Evolutionary conservation across 2,797 vertebrate species (phyloP).

Genomic region (Lophotriccus pileatus): DNA sequence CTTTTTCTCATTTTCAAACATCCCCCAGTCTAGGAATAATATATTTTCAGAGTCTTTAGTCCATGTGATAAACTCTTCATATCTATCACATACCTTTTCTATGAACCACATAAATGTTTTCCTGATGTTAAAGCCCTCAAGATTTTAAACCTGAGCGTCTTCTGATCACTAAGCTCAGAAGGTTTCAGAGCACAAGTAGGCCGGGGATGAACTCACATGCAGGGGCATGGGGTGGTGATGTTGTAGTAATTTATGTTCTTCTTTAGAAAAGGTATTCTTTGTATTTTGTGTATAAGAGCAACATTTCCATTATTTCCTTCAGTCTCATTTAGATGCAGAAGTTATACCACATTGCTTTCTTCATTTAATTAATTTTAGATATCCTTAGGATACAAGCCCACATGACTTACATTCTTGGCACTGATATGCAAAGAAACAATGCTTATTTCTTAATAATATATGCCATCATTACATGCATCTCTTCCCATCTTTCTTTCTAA

Average conservation of each 20-base stretch:
- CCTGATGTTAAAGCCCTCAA: not conserved
- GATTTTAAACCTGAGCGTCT: not conserved
- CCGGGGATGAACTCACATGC: not conserved
- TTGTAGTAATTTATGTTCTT: not conserved
- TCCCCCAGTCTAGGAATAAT: not conserved
- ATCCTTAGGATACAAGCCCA: not conserved
- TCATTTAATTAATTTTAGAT: not conserved
- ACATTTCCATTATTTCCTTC: not conserved
- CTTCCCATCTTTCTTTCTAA: not conserved
- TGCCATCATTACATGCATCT: not conserved
- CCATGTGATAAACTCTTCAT: not conserved
- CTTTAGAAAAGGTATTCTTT: not conserved
- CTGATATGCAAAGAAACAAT: not conserved
- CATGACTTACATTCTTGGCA: not conserved
- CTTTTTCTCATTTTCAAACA: not conserved
- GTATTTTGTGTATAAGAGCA: not conserved
- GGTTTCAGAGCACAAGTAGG: not conserved
- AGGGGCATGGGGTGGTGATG: accelerated
- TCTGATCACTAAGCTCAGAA: not conserved
- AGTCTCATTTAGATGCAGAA: not conserved
- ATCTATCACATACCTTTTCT: accelerated
- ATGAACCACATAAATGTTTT: not conserved
- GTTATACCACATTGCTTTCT: not conserved
- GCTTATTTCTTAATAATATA: not conserved
- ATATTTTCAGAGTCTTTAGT: not conserved